These are phyloP conservation scores for Pristionchus exspectatus DNA, from an alignment of 2,888 invertebrate genomes.

Conservation along the genomic window DNA sequence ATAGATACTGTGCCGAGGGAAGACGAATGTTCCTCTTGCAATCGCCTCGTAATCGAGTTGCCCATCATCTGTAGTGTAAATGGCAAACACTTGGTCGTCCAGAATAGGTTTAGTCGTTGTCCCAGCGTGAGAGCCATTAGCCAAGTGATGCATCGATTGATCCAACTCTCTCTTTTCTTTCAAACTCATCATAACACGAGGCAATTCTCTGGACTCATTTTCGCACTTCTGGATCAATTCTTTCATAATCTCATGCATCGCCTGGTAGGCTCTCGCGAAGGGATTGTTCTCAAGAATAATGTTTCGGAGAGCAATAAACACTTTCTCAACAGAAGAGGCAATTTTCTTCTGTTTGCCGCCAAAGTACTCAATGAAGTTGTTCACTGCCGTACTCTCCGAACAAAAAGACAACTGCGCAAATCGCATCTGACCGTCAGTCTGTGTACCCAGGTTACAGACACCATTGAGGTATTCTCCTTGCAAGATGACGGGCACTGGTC, in stretches of 20 bases:
- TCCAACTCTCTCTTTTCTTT: not conserved
- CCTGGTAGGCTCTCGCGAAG: not conserved
- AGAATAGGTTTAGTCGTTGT: not conserved
- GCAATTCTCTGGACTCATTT: not conserved
- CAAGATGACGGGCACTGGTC: not conserved
- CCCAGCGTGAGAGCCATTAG: not conserved
- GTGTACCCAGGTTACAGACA: not conserved
- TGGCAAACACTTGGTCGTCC: not conserved
- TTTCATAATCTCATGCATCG: not conserved
- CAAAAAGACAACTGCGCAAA: not conserved
- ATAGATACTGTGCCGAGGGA: not conserved
- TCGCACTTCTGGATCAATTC: not conserved
- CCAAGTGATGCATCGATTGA: not conserved
- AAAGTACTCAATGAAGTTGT: not conserved
- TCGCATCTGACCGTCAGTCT: not conserved
- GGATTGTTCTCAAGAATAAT: not conserved
- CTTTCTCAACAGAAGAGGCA: not conserved
- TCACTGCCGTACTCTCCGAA: not conserved
- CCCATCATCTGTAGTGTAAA: slow-evolving; percentile 31
- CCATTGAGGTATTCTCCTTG: slow-evolving; percentile 1
- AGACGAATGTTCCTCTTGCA: slow-evolving; percentile 1
- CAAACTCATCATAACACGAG: not conserved
- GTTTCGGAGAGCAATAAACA: not conserved
- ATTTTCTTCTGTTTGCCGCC: not conserved
- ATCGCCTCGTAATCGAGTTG: not conserved